Percentiles rank a stretch among this genome's conserved stretches.
Conservation (phyloP, 2,888 invertebrate species). For the Ischnus inquisitorius region DNA sequence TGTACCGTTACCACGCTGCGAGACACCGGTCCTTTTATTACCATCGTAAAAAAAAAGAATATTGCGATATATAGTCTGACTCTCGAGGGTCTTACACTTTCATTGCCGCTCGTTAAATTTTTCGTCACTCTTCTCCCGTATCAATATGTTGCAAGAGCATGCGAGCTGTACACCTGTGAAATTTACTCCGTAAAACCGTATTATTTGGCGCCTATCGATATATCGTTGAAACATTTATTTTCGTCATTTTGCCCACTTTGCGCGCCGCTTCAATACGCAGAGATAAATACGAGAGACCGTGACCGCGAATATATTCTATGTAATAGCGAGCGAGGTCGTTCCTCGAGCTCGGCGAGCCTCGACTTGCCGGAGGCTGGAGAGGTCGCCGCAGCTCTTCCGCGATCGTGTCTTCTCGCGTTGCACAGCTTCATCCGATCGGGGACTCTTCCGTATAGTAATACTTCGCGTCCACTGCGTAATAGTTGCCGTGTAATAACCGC, state of each 20-base stretch:
- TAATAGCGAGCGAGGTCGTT: conserved; percentile 18
- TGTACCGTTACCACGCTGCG: conserved; percentile 3
- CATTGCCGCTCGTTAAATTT: conserved; percentile 38
- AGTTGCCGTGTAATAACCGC: neutral
- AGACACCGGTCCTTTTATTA: conserved; percentile 32
- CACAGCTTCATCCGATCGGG: conserved; percentile 25
- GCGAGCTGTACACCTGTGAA: neutral
- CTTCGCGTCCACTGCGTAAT: neutral
- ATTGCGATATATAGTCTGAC: conserved; percentile 11
- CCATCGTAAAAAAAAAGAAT: conserved; percentile 31
- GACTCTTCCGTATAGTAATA: neutral
- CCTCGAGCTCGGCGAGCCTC: neutral
- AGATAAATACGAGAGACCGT: neutral
- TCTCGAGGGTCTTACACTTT: conserved; percentile 33
- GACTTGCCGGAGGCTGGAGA: conserved; percentile 34
- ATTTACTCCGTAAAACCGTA: neutral
- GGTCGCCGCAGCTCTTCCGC: conserved; percentile 37
- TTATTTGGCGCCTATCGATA: neutral
- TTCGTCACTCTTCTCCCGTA: conserved; percentile 8
- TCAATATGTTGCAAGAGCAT: conserved; percentile 14
- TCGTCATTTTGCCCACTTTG: neutral
- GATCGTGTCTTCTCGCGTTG: conserved; percentile 35
- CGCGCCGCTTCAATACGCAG: too few species aligned
- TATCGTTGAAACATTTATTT: neutral
- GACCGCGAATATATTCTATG: neutral